phyloP scores from a whole-genome alignment of 2,113 vertebrate genomes.

The Corythoichthys intestinalis region DNA sequence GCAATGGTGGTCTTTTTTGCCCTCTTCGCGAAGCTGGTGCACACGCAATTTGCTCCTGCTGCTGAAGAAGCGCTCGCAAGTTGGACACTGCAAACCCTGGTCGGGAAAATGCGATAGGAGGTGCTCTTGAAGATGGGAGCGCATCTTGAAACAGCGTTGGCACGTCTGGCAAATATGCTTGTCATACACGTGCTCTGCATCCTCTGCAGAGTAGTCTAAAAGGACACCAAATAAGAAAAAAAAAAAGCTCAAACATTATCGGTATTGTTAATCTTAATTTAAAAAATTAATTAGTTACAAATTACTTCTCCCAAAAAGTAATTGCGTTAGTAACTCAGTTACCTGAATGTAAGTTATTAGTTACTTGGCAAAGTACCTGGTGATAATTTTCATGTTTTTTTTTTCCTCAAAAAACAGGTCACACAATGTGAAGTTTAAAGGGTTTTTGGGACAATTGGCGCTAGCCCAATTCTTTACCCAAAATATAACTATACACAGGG shows the following conservation, averaged over 20 bases:
- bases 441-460: too few relatives aligned
- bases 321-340: too few relatives aligned
- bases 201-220: conserved; percentile 71
- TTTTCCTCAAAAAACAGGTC: too few relatives aligned
- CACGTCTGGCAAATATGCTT: conserved; percentile 93
- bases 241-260: background rate
- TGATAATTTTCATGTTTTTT: too few relatives aligned
- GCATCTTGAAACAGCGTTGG: conserved; percentile 93
- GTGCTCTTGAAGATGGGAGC: conserved; percentile 90
- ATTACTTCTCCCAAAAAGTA: too few relatives aligned
- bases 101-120: conserved; percentile 90
- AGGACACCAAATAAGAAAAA: conserved; percentile 14
- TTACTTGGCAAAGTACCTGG: too few relatives aligned
- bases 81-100: conserved; percentile 89
- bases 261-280: too few relatives aligned
- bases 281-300: background rate
- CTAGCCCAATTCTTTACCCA: too few relatives aligned
- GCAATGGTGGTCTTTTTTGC: conserved; percentile 83
- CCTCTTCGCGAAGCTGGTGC: conserved; percentile 85
- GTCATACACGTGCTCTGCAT: conserved; percentile 81
- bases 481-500: background rate
- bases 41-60: conserved; percentile 94
- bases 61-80: conserved; percentile 90
- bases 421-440: too few relatives aligned
- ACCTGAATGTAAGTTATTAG: too few relatives aligned